These are phyloP conservation scores for Ganaspis sp. DNA, from an alignment of 1,140 invertebrate genomes.

Conservation along the genomic window DNA sequence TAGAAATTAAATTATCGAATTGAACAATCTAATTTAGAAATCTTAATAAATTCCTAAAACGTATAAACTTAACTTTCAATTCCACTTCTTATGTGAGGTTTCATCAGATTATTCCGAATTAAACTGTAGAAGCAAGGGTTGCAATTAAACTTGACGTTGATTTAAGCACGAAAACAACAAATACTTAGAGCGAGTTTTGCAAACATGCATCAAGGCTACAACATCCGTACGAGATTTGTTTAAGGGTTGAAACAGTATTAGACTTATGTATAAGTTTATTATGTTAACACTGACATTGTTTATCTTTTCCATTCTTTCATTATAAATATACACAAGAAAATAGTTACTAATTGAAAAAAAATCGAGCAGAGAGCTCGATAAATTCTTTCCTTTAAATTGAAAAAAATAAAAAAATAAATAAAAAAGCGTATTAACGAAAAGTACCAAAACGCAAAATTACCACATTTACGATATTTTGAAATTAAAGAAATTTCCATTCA, in stretches of 20 bases:
- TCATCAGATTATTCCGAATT: not conserved
- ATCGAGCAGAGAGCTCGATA: too few relatives aligned
- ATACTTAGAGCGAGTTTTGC: not conserved
- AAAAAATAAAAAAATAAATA: too few relatives aligned
- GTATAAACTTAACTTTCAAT: not conserved
- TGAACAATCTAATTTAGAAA: not conserved
- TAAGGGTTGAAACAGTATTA: not conserved
- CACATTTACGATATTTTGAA: too few relatives aligned
- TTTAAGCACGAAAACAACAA: not conserved
- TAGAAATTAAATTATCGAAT: too few relatives aligned
- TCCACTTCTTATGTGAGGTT: not conserved
- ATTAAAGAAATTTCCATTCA: too few relatives aligned
- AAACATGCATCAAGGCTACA: not conserved
- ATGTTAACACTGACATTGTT: not conserved
- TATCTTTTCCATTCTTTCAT: not conserved
- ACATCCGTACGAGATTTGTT: not conserved
- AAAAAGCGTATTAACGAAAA: too few relatives aligned
- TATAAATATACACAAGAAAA: too few relatives aligned
- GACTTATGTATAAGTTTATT: not conserved
- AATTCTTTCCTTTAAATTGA: too few relatives aligned
- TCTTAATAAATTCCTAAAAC: not conserved
- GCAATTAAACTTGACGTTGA: constrained; percentile 28
- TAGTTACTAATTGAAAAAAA: too few relatives aligned
- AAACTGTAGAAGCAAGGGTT: not conserved
- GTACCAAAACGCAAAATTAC: too few relatives aligned